Evolutionary conservation across 2,113 vertebrate species (phyloP), one percentile per base, ranked within the genome.

Genomic region (Carlito syrichta): DNA sequence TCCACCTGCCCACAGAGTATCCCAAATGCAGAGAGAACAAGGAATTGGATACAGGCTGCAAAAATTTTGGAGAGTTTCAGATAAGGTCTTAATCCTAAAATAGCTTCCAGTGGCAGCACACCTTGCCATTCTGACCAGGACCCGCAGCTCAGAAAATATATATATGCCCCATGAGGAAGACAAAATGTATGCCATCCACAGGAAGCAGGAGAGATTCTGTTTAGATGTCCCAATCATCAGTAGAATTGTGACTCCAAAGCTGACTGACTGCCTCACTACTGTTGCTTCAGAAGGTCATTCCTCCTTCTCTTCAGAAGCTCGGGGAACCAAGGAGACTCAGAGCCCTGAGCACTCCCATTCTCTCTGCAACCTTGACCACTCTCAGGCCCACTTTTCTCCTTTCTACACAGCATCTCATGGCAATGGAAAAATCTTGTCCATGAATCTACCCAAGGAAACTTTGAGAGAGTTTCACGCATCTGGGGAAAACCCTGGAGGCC

Each of bases 381-480:
- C 69, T 32, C 3, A 12, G 14, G 10, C n/a, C 8, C 50, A 66
- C 22, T 43, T 54, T 43, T 50, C 45, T 58, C 58, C 35, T 76
- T 69, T 84, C 40, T 35, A 3, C 48, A 66, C 32, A 77, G 25
- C 6, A 13, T 35, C 43, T 48, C 48, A 3, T 11, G 17, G 3
- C 74, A 95, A 35, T 11, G 38, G 83, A 54, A 90, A 83, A 73
- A 54, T 5, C 69, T 32, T 52, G 12, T 76, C 62, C 50, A 92
- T 68, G 23, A 22, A 40, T 71, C 63, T 78, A 78, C 27, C 6
- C 69, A 48, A 76, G 66, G 43, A 95, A 95, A 86, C 78, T 84
- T 32, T 38, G 63, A 58, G 52, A 43, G 73, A 0, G 20, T 32
- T 9, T 56, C 54, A 30, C 4, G 35, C 40, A 87, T 17, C 10